Base-by-base conservation (phyloP, 2,797 vertebrate genomes). In the Cynopterus sphinx region DNA sequence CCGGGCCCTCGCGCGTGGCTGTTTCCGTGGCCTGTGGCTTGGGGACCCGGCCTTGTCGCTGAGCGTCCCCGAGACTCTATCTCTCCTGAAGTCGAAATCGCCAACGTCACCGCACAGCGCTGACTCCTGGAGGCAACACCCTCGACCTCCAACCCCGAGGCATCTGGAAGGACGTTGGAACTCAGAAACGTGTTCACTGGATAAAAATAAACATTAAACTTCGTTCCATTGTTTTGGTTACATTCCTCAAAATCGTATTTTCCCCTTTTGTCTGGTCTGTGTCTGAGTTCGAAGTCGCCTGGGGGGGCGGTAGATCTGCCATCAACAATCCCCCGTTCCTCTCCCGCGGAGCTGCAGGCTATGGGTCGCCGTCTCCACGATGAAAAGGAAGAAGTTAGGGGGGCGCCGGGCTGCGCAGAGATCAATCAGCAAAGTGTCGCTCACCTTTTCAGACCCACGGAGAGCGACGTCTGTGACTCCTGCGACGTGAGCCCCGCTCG, bases 351-450 rank as follows among this genome's bases (percentile, higher is more conserved):
- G 68, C 17, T 39, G 94, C 82, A 70, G 6, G 24, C 63, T 53
- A 26, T 49, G 41, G 87, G 0, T 89, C 92, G 75, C 86, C 71
- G 21, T 57, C 65, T 90, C 88, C 97, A 67, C 55, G 68, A 61
- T 88, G 46, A 94, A 96, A 95, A 71, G 94, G 96, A 95, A 63
- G 90, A 46, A 70, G 51, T 63, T 28, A 36, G 39, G 65, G 49
- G 46, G 15, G 74, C 9, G 77, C 73, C 22, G 67, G 53, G 87
- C 8, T 53, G 65, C 33, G 10, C 0, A 83, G 87, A 49, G 36
- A 63, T 41, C 63, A 79, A 63, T 41, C 63, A 79, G 39, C 55
- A 90, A 91, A 78, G 67, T 22, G 6, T 15, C 55, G 1, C 6
- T 6, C 68, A 5, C 36, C 78, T 36, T 91, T 90, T 75, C 85